Conservation (phyloP, 2,888 invertebrate species). For the Plebejus argus region DNA sequence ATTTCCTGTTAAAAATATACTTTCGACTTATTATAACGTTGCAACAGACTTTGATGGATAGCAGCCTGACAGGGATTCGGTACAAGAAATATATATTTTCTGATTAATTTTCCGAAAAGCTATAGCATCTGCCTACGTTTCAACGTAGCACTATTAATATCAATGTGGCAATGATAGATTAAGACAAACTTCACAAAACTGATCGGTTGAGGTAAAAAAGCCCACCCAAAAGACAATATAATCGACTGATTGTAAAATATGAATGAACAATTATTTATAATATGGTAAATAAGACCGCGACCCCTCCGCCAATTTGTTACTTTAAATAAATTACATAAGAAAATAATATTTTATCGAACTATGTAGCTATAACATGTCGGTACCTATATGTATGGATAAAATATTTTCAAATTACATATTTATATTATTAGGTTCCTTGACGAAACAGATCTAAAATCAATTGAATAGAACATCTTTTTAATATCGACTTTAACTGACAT, state of each 20-base stretch:
- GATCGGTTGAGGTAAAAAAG: constrained; percentile 19
- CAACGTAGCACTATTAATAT: constrained; percentile 23
- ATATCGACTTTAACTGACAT: too few relatives aligned
- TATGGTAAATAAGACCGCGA: not conserved
- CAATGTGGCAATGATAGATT: constrained; percentile 6
- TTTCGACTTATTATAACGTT: not conserved
- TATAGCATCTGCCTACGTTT: constrained; percentile 26
- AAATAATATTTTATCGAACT: not conserved
- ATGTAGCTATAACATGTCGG: not conserved
- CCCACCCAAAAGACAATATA: constrained; percentile 12
- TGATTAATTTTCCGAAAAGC: constrained; percentile 23
- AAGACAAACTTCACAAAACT: constrained; percentile 11
- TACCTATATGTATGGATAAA: not conserved
- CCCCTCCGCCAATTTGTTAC: not conserved
- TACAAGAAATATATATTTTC: constrained; percentile 29
- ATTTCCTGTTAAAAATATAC: constrained; percentile 19
- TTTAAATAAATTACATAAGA: not conserved
- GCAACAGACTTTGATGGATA: constrained; percentile 24
- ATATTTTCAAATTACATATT: too few relatives aligned
- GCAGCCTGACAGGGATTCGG: not conserved
- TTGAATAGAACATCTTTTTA: too few relatives aligned
- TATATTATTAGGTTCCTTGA: too few relatives aligned
- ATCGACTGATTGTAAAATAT: constrained; percentile 11
- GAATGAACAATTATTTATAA: not conserved
- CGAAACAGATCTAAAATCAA: too few relatives aligned